Evolutionary conservation across 2,797 vertebrate species (phyloP).

Genomic region (Alcedo quadribrachys): DNA sequence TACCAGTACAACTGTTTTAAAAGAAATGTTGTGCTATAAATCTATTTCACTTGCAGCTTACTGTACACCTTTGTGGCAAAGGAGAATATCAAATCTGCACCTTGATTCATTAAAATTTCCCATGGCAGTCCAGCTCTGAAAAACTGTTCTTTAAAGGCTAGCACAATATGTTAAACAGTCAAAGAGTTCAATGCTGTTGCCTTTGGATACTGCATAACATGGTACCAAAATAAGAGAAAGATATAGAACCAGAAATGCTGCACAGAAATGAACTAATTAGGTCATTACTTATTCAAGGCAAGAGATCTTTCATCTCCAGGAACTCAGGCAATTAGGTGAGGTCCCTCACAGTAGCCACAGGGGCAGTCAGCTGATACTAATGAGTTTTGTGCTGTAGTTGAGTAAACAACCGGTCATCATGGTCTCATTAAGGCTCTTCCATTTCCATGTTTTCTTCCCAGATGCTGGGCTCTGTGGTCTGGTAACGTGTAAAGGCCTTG

Average conservation of each 20-base stretch:
- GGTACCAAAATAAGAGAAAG: slow-evolving; percentile 15
- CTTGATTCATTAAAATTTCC: slow-evolving; percentile 38
- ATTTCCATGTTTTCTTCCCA: slow-evolving; percentile 41
- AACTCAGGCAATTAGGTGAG: slow-evolving; percentile 60
- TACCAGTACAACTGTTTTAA: neutral
- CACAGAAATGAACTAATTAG: slow-evolving; percentile 57
- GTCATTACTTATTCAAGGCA: slow-evolving; percentile 56
- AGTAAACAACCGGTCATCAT: slow-evolving; percentile 57
- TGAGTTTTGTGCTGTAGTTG: slow-evolving; percentile 48
- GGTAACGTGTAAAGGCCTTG: neutral
- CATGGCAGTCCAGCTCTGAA: neutral
- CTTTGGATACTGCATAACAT: slow-evolving; percentile 52
- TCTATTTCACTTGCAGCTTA: slow-evolving; percentile 14
- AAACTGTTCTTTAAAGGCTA: slow-evolving; percentile 16
- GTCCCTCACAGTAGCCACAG: slow-evolving; percentile 32
- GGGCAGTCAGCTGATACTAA: slow-evolving; percentile 51
- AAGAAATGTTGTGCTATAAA: neutral
- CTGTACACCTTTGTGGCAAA: neutral
- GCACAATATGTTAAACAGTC: neutral
- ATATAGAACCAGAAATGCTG: slow-evolving; percentile 48
- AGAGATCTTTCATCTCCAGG: slow-evolving; percentile 61
- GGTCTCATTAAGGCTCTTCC: slow-evolving; percentile 54
- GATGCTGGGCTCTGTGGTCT: neutral
- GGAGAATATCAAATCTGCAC: slow-evolving; percentile 11
- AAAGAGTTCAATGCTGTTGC: slow-evolving; percentile 41